A percentile compares a stretch with the other conserved stretches of the same genome.
These are phyloP conservation scores for Urocolius indicus DNA, from an alignment of 2,113 vertebrate species.

Conservation along the genomic window DNA sequence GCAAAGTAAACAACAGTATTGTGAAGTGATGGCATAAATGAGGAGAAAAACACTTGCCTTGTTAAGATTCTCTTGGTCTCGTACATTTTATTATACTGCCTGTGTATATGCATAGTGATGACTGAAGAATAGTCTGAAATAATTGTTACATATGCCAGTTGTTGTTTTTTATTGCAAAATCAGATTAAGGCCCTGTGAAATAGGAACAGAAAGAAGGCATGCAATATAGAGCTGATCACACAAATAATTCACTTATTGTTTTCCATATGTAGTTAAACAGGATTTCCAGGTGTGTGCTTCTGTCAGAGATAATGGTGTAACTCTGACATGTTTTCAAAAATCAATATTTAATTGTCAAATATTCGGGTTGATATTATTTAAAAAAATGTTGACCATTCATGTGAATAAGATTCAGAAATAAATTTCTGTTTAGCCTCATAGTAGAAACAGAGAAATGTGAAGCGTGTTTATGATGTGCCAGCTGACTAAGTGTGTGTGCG, in stretches of 20 bases:
- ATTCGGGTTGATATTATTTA: neutral
- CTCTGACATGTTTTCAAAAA: neutral
- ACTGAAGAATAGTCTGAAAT: constrained; percentile 53
- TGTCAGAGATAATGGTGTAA: neutral
- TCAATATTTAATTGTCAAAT: neutral
- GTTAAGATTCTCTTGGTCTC: constrained; percentile 31
- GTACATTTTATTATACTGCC: neutral
- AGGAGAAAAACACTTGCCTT: neutral
- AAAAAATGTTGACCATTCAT: neutral
- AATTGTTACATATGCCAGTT: constrained; percentile 22
- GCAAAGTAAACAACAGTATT: neutral
- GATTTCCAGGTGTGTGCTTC: neutral
- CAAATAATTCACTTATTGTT: neutral
- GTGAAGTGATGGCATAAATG: neutral
- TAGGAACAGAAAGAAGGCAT: constrained; percentile 43
- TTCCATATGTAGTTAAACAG: neutral
- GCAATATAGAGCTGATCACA: neutral
- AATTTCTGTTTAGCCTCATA: neutral
- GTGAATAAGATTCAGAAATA: neutral
- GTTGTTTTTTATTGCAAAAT: constrained; percentile 52
- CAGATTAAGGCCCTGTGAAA: constrained; percentile 39
- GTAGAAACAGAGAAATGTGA: constrained; percentile 30
- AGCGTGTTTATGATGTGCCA: neutral
- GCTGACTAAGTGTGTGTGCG: neutral
- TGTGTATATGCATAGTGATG: neutral